These are phyloP conservation scores for Diplodus puntazzo DNA, from an alignment of 2,797 vertebrate genomes.

Conservation along the genomic window DNA sequence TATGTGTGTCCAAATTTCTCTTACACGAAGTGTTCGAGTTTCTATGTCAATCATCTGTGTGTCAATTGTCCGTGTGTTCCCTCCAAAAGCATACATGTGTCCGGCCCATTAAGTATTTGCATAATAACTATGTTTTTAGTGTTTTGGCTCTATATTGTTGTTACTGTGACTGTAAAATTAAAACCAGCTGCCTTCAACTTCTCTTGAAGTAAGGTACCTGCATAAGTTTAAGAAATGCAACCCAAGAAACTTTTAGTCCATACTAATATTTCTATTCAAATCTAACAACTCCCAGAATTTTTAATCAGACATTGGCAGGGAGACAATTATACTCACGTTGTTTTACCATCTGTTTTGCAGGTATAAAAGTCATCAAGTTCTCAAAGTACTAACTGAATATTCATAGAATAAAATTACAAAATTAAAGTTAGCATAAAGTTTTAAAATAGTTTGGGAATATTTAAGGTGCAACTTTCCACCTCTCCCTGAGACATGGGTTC, in stretches of 20 bases:
- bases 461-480: neutral
- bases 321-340: neutral
- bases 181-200: constrained; percentile 4
- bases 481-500: constrained; percentile 20
- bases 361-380: neutral
- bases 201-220: neutral
- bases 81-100: neutral
- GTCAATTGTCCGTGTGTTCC: neutral
- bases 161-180: constrained; percentile 14
- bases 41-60: constrained; percentile 3
- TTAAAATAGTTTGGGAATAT: neutral
- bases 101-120: constrained; percentile 10
- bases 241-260: neutral
- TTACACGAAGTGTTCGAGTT: neutral
- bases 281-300: neutral
- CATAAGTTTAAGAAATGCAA: constrained; percentile 13
- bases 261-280: neutral
- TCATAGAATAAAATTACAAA: constrained; percentile 1
- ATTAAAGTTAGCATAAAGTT: neutral
- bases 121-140: constrained; percentile 18
- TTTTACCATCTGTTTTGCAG: neutral
- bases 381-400: neutral
- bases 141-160: constrained; percentile 10
- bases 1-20: constrained; percentile 16
- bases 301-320: neutral